A percentile compares a stretch with the other conserved stretches of the same genome.
phyloP scores from a whole-genome alignment of 2,113 vertebrate genomes.

The Monarcha castaneiventris region DNA sequence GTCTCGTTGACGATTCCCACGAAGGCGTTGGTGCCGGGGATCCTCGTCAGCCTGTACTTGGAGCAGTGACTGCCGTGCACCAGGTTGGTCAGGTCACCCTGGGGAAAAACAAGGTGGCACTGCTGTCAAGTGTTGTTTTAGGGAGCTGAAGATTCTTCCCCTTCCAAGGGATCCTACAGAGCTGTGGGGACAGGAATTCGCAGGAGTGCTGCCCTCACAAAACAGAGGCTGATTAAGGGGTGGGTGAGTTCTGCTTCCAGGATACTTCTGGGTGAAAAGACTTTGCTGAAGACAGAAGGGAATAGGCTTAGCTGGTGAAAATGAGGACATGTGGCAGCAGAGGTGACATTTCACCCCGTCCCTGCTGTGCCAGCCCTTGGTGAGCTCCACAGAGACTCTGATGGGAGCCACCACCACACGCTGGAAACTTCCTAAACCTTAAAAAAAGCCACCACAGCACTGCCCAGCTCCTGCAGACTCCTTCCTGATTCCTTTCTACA shows the following conservation, averaged over 20 bases:
- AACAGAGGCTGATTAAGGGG: not conserved
- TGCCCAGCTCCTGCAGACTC: not conserved
- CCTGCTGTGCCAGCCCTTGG: not conserved
- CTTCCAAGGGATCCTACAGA: not conserved
- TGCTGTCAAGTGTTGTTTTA: accelerated
- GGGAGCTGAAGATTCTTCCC: not conserved
- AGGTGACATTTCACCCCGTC: accelerated
- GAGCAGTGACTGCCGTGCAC: constrained; percentile 98
- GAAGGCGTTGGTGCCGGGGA: constrained; percentile 95
- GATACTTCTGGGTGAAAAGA: not conserved
- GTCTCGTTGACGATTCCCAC: constrained; percentile 98
- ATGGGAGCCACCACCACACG: not conserved
- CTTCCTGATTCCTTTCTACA: not conserved
- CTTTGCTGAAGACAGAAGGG: not conserved
- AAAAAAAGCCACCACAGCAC: not conserved
- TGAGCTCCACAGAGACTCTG: not conserved
- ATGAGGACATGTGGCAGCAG: not conserved
- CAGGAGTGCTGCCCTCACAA: accelerated
- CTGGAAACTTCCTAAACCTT: not conserved
- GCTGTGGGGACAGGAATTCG: not conserved
- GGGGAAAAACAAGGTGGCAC: not conserved
- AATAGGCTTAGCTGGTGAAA: not conserved
- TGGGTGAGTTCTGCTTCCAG: not conserved
- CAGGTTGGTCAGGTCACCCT: constrained; percentile 97
- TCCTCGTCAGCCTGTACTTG: constrained; percentile 90